Evolutionary conservation across 2,797 vertebrate species (phyloP).

Genomic region (Pampus argenteus): DNA sequence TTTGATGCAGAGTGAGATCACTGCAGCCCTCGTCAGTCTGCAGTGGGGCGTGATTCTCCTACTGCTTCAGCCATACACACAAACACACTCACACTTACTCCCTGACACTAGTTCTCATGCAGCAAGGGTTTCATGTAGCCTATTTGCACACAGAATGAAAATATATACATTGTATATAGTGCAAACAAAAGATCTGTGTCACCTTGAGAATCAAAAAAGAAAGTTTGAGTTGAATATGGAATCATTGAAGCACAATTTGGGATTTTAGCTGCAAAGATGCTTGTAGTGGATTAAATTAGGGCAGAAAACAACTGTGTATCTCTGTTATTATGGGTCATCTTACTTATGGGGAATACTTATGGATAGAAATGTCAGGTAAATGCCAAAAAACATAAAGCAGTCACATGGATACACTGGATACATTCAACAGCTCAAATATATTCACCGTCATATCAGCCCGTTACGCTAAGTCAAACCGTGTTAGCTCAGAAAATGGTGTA

Average conservation of each 20-base stretch:
- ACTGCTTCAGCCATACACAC: slow-evolving; percentile 17
- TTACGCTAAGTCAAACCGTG: no score
- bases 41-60: slow-evolving; percentile 47
- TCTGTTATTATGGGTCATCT: not conserved
- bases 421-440: not conserved
- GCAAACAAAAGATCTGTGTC: not conserved
- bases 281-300: not conserved
- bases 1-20: slow-evolving; percentile 60
- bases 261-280: not conserved
- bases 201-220: not conserved
- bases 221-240: no score
- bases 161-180: not conserved
- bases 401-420: no score
- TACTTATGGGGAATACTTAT: not conserved
- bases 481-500: not conserved
- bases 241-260: not conserved
- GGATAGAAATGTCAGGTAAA: not conserved
- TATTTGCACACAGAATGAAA: not conserved
- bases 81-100: slow-evolving; percentile 6
- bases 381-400: no score
- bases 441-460: not conserved
- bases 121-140: not conserved
- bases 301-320: no score
- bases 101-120: not conserved
- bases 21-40: slow-evolving; percentile 56